Conservation (phyloP, 2,888 invertebrate genomes). For the Tethea ocularis region DNA sequence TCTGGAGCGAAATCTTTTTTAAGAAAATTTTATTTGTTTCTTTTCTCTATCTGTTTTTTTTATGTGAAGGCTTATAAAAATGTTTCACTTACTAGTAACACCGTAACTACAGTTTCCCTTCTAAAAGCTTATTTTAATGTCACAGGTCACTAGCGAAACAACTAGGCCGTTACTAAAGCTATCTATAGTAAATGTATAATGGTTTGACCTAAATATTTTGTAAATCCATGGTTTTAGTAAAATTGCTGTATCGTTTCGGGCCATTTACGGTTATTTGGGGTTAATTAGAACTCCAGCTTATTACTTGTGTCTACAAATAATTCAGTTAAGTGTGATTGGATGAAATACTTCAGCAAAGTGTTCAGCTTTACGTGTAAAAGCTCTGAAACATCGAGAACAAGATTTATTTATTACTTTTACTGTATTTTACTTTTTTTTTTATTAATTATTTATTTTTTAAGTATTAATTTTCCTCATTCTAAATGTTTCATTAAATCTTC, state of each 20-base stretch:
- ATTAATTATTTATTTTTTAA: too few relatives aligned
- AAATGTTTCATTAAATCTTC: too few relatives aligned
- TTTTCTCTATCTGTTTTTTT: constrained; percentile 47
- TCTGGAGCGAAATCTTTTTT: background rate
- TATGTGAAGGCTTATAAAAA: constrained; percentile 41
- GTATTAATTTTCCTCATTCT: too few relatives aligned
- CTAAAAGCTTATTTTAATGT: constrained; percentile 51
- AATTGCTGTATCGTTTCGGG: constrained; percentile 37
- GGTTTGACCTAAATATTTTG: constrained; percentile 53
- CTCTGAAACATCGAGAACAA: too few relatives aligned
- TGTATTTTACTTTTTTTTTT: too few relatives aligned
- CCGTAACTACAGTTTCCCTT: constrained; percentile 48
- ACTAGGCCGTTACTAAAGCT: constrained; percentile 37
- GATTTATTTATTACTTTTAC: background rate
- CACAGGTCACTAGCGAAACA: constrained; percentile 48
- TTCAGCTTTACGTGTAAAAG: background rate
- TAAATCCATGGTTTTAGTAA: constrained; percentile 45
- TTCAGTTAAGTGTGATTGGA: background rate
- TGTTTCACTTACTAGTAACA: constrained; percentile 43
- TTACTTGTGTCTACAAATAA: constrained; percentile 8
- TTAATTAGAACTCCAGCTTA: constrained; percentile 33
- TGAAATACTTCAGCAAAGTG: background rate
- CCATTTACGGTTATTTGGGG: constrained; percentile 39
- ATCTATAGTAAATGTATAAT: constrained; percentile 37
- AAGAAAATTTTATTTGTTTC: constrained; percentile 9